A percentile compares a stretch with the other conserved stretches of the same genome.
Conservation (phyloP, 2,888 invertebrate genomes). For the Lapara coniferarum region DNA sequence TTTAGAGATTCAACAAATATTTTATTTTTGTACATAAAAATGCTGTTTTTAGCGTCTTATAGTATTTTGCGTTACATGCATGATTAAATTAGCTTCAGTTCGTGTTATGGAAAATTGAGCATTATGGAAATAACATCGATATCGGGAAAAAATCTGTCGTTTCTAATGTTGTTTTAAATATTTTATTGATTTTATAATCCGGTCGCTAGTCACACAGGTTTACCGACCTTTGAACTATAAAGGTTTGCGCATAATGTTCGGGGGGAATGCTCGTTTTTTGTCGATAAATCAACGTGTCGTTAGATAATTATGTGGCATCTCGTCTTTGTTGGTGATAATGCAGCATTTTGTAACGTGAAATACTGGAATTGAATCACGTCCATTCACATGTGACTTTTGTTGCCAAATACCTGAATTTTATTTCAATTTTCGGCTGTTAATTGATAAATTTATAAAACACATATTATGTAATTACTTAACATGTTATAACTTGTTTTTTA, state of each 20-base stretch:
- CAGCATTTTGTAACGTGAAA: not conserved
- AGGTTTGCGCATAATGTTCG: slow-evolving; percentile 38
- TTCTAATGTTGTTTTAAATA: slow-evolving; percentile 53
- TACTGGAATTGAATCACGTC: not conserved
- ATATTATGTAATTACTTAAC: no score
- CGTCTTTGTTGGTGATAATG: not conserved
- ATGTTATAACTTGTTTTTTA: no score
- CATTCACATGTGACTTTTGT: no score
- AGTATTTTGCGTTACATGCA: not conserved
- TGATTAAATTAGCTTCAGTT: slow-evolving; percentile 3
- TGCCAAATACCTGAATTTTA: no score
- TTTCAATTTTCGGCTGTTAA: no score
- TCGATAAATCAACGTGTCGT: slow-evolving; percentile 22
- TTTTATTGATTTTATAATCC: slow-evolving; percentile 57
- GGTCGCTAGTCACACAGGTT: slow-evolving; percentile 64
- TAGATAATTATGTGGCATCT: slow-evolving; percentile 20
- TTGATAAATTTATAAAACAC: no score
- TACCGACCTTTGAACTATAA: slow-evolving; percentile 73
- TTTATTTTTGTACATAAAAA: not conserved
- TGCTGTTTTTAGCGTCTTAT: not conserved
- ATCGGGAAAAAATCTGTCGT: slow-evolving; percentile 45
- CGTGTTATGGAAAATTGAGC: slow-evolving; percentile 33
- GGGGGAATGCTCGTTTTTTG: slow-evolving; percentile 13
- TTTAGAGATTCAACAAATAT: not conserved
- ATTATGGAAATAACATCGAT: slow-evolving; percentile 32